Evolutionary conservation across 1,140 invertebrate genomes (phyloP).

Genomic region (Pseudomyrmex concolor): DNA sequence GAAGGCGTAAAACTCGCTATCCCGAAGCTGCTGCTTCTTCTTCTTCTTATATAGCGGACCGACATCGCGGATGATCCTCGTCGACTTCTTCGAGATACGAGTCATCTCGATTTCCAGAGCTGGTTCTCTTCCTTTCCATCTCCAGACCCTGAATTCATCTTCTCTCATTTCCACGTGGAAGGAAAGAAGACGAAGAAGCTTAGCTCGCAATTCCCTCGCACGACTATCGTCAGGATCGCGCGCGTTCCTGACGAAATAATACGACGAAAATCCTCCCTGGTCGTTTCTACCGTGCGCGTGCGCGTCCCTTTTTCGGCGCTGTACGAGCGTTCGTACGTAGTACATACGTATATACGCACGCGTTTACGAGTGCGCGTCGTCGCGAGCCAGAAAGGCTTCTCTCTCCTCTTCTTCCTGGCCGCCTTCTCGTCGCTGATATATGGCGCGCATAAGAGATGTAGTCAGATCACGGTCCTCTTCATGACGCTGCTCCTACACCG

Average conservation of each 20-base stretch:
- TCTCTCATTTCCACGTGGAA: constrained; percentile 46
- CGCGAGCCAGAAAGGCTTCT: constrained; percentile 44
- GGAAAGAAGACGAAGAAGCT: constrained; percentile 31
- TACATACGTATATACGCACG: not conserved
- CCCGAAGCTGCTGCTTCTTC: not conserved
- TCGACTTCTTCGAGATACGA: constrained; percentile 62
- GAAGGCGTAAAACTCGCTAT: constrained; percentile 17
- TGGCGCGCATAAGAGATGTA: constrained; percentile 79
- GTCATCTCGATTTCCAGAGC: constrained; percentile 69
- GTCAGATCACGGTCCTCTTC: constrained; percentile 79
- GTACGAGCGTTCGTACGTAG: not conserved
- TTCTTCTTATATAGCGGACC: not conserved
- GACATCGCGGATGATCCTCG: constrained; percentile 38
- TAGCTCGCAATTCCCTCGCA: not conserved
- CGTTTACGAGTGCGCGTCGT: constrained; percentile 36
- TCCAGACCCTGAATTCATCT: constrained; percentile 25
- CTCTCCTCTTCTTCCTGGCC: constrained; percentile 55
- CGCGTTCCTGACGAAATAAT: constrained; percentile 71
- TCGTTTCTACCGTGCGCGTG: constrained; percentile 16
- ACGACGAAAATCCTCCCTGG: constrained; percentile 67
- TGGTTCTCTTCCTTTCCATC: constrained; percentile 22
- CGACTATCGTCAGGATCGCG: constrained; percentile 65
- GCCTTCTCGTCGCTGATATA: constrained; percentile 76
- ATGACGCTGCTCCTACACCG: constrained; percentile 79
- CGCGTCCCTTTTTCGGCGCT: constrained; percentile 30